Conservation (phyloP, 2,888 invertebrate genomes). For the Steinernema hermaphroditum region DNA sequence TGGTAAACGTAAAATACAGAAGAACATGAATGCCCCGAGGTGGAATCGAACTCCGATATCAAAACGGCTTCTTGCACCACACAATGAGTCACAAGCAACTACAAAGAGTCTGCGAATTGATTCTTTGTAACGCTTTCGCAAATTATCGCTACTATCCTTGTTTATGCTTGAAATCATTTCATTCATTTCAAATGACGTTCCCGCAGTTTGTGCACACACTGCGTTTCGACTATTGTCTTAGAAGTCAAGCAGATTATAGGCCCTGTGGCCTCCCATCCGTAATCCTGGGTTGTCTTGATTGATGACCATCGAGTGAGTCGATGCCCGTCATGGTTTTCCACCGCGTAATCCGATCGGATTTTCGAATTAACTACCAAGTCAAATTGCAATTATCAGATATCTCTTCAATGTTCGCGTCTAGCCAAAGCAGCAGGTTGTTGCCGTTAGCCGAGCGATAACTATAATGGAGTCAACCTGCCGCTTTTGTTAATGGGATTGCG, state of each 20-base stretch:
- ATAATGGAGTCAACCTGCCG: constrained; percentile 8
- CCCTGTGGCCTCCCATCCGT: constrained; percentile 23
- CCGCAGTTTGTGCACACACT: background rate
- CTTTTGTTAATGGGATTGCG: constrained; percentile 13
- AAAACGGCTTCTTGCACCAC: no score
- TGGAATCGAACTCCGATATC: no score
- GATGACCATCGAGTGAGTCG: constrained; percentile 18
- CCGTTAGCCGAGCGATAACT: background rate
- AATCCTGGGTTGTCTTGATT: constrained; percentile 31
- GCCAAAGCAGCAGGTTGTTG: constrained; percentile 29
- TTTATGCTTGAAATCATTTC: background rate
- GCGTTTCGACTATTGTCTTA: constrained; percentile 5
- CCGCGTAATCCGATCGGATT: constrained; percentile 21
- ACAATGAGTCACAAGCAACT: no score
- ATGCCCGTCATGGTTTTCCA: constrained; percentile 11
- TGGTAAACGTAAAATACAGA: no score
- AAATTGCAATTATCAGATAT: background rate
- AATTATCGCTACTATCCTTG: background rate
- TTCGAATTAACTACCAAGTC: constrained; percentile 4
- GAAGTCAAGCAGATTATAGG: constrained; percentile 29
- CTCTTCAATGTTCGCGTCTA: no score
- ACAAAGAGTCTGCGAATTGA: no score
- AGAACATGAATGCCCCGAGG: no score
- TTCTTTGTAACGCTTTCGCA: no score
- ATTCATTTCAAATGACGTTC: background rate